Evolutionary conservation across 1,140 invertebrate genomes (phyloP), one percentile per base, ranked within the genome.

Genomic region (Meloidogyne floridensis): DNA sequence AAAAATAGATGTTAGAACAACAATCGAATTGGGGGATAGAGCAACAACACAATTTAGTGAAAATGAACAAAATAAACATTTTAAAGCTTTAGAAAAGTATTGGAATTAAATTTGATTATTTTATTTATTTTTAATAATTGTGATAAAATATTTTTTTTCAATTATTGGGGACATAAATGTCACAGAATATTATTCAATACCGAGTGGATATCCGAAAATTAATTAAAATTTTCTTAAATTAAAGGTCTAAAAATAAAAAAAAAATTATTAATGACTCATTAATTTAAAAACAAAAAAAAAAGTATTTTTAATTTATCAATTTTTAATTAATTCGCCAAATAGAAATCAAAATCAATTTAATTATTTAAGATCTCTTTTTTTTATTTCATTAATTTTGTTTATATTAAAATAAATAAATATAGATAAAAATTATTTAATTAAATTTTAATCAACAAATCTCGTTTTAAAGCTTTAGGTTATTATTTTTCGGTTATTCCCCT

Each of bases 321-420:
- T 59, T 59, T 59, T 59, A 59, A 59, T 59, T 59, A 59, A 59
- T 59, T 59, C 56, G 56, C 56, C 56, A 59, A 59, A 59, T 59
- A 59, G 15, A 59, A 15, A 59, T 15, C 32, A 59, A 59, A 59
- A 59, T 59, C 56, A 59, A 59, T 59, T 59, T 59, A 59, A 59
- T 59, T 59, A 59, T 59, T 59, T 15, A 13, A 15, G 13, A 5
- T 59, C 47, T 47, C 0, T 47, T 47, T 47, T 47, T 47, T 47
- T 47, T 47, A 47, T 47, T 47, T 47, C 47, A 47, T 47, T 47
- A 47, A 47, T 47, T 47, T 47, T 47, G 47, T 47, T 47, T 47
- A 47, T 47, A 8, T 47, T 47, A 47, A 47, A 47, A 47, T 47
- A 47, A 47, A 47, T 47, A 47, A 47, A 47, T 47, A 47, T 32